Conservation (phyloP, 2,113 vertebrate genomes). For the Megalops atlanticus region DNA sequence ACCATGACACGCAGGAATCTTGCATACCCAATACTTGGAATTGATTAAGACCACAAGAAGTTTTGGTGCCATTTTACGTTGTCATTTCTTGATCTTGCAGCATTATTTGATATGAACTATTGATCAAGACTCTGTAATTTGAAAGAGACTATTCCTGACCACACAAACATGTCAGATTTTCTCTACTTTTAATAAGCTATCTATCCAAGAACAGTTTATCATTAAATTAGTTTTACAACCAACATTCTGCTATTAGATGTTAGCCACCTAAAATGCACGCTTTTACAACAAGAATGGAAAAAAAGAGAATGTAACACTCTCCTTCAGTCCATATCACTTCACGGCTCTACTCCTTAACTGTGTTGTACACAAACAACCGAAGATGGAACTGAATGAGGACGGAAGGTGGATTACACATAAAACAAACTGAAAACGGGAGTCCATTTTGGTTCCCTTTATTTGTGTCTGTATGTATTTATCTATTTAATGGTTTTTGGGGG, state of each 20-base stretch:
- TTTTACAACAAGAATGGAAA: neutral
- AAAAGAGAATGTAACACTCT: neutral
- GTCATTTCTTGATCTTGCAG: neutral
- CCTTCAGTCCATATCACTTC: conserved; percentile 8
- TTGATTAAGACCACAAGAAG: neutral
- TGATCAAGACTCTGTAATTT: no score
- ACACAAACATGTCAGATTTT: neutral
- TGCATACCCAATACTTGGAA: neutral
- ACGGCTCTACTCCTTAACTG: neutral
- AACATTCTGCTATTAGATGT: neutral
- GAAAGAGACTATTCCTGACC: neutral
- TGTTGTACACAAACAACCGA: neutral
- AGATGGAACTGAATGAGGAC: conserved; percentile 16
- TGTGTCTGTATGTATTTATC: conserved; percentile 70
- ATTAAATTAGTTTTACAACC: neutral
- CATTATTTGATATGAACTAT: neutral
- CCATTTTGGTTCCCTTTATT: conserved; percentile 54
- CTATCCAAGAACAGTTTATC: neutral
- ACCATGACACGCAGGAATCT: neutral
- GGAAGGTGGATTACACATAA: conserved; percentile 21
- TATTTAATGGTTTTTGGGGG: conserved; percentile 56
- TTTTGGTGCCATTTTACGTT: neutral
- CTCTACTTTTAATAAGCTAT: neutral
- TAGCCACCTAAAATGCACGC: neutral
- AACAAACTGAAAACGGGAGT: conserved; percentile 5